Conservation (phyloP, 2,113 vertebrate species). For the Syngnathoides biaculeatus region DNA sequence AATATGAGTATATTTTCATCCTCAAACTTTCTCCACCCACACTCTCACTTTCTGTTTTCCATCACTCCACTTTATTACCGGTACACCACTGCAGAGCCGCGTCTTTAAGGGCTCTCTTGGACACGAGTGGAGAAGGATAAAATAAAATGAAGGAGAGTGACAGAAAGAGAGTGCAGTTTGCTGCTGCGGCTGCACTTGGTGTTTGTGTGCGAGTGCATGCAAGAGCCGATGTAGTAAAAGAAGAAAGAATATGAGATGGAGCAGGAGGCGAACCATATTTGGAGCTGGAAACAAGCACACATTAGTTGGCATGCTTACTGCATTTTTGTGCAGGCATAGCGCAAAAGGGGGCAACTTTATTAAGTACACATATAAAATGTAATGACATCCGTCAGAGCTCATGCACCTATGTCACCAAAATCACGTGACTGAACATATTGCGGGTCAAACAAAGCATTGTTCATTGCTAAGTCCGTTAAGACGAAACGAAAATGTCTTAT, state of each 20-base stretch:
- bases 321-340: no score
- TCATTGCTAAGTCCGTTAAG: no score
- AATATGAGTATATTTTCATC: not conserved
- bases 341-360: no score
- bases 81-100: slow-evolving; percentile 11
- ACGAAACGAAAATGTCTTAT: no score
- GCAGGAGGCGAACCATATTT: slow-evolving; percentile 12
- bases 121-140: not conserved
- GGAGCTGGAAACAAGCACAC: slow-evolving; percentile 5
- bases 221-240: not conserved
- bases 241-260: not conserved
- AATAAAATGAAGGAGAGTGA: not conserved
- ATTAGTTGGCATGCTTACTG: not conserved
- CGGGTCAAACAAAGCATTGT: no score
- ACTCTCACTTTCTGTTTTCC: slow-evolving; percentile 12
- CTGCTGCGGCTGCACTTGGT: not conserved
- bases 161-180: not conserved
- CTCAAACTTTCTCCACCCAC: slow-evolving; percentile 11
- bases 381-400: no score
- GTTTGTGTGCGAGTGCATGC: not conserved
- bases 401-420: no score
- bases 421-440: no score
- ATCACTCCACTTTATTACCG: slow-evolving; percentile 14
- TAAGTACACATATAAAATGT: no score
- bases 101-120: slow-evolving; percentile 13